Base-by-base conservation (phyloP, 2,797 vertebrate genomes). In the Alfaro cultratus region DNA sequence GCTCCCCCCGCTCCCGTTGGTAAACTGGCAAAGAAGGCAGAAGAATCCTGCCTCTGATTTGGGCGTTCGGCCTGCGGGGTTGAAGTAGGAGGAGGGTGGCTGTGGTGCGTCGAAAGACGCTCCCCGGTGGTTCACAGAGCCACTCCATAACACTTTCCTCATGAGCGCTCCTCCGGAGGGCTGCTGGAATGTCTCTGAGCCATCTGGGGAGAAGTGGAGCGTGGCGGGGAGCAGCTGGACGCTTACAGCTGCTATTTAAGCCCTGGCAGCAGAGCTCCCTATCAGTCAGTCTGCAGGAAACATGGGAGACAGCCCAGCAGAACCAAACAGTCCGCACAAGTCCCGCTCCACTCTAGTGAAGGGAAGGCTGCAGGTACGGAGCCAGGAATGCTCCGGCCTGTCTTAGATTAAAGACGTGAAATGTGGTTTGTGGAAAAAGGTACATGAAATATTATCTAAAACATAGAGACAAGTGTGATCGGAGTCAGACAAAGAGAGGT, bases 181-280 rank as follows among this genome's bases (percentile, higher is more conserved):
- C 92, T 95, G 86, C 93, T 94, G 95, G 94, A 96, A 95, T 91
- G 93, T 95, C 94, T 96, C 92, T 57, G 89, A 93, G 94, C 95
- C 96, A 96, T 96, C 95, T 96, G 96, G 95, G 95, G 92, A 94
- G 95, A 95, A 95, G 94, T 95, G 93, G 92, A 95, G 95, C 94
- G 90, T 96, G 95, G 95, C 94, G 89, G 92, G 92, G 95, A 96
- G 95, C 95, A 96, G 96, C 95, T 96, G 95, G 95, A 93, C 89
- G 90, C 91, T 91, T 93, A 93, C 94, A 96, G 95, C 92, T 94
- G 94, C 94, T 96, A 94, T 96, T 96, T 96, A 96, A 95, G 92
- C 91, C 85, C 92, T 96, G 95, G 95, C 95, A 96, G 89, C 89
- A 85, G 87, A 89, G 86, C 88, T 85, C 90, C 90, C 88, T 90